A percentile compares a stretch with the other conserved stretches of the same genome.
Evolutionary conservation across 2,888 invertebrate genomes (phyloP).

Genomic region (Brachyptera putata): DNA sequence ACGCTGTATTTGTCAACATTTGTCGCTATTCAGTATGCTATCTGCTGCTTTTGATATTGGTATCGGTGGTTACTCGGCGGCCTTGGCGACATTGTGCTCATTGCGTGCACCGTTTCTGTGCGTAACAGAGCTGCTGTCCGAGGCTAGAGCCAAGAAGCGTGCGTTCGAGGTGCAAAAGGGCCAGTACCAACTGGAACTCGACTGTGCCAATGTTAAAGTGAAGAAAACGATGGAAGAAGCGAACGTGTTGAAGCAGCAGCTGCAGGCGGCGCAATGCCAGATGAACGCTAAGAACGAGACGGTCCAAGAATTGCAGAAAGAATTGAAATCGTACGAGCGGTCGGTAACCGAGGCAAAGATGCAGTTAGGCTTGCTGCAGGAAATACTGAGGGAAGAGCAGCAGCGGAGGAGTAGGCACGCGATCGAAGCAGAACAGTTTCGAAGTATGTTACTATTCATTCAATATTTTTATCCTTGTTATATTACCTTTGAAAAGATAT

Average conservation of each 20-base stretch:
- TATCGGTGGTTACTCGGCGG: background rate
- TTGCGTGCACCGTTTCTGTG: too few relatives aligned
- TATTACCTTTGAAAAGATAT: background rate
- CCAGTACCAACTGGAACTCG: slow-evolving; percentile 35
- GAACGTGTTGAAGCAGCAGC: slow-evolving; percentile 30
- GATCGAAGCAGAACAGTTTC: background rate
- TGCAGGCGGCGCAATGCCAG: slow-evolving; percentile 27
- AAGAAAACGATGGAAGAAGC: slow-evolving; percentile 36
- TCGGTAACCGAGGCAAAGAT: background rate
- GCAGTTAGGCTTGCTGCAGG: background rate
- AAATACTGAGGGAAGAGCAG: background rate
- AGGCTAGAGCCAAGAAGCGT: slow-evolving; percentile 36
- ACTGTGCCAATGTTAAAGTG: slow-evolving; percentile 38
- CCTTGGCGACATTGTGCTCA: too few relatives aligned
- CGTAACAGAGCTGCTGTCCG: slow-evolving; percentile 37
- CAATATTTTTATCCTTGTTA: background rate
- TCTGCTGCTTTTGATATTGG: background rate
- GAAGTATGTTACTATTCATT: background rate
- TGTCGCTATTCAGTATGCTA: background rate
- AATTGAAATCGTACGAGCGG: background rate
- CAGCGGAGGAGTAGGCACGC: background rate
- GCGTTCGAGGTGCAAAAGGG: slow-evolving; percentile 34
- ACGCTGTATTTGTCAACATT: background rate
- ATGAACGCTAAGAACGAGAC: background rate
- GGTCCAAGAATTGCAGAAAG: background rate